These are phyloP conservation scores for Amiota minor DNA, from an alignment of 2,888 invertebrate species.

Conservation along the genomic window DNA sequence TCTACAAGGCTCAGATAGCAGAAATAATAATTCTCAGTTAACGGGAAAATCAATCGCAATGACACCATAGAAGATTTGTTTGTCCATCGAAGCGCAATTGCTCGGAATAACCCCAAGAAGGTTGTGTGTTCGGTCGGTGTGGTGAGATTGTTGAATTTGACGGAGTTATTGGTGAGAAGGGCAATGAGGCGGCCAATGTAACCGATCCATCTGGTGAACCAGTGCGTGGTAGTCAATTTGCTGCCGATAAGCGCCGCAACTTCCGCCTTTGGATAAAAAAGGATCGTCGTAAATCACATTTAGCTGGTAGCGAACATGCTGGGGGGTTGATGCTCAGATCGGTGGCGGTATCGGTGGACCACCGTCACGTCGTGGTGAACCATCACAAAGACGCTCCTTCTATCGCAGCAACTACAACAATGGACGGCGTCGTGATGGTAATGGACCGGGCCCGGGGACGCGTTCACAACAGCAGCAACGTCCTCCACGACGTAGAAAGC, in stretches of 20 bases:
- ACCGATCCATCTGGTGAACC: constrained; percentile 97
- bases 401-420: constrained; percentile 79
- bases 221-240: constrained; percentile 96
- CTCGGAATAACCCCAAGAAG: constrained; percentile 98
- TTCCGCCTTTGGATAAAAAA: constrained; percentile 73
- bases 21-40: too few species aligned
- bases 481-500: constrained; percentile 70
- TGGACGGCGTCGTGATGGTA: constrained; percentile 64
- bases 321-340: constrained; percentile 66
- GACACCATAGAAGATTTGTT: constrained; percentile 99
- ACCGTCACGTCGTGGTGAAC: constrained; percentile 74
- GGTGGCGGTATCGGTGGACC: constrained; percentile 65
- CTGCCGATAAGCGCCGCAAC: constrained; percentile 88
- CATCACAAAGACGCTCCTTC: constrained; percentile 79
- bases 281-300: constrained; percentile 70
- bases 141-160: constrained; percentile 99
- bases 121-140: constrained; percentile 97
- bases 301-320: constrained; percentile 73
- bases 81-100: constrained; percentile 97
- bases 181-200: constrained; percentile 98
- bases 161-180: constrained; percentile 98
- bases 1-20: too few species aligned
- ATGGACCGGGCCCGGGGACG: constrained; percentile 73
- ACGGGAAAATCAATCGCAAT: constrained; percentile 98
- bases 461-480: constrained; percentile 70